A percentile compares a stretch with the other conserved stretches of the same genome.
Conservation (phyloP, 2,888 invertebrate genomes). For the Boloria euphrosyne region DNA sequence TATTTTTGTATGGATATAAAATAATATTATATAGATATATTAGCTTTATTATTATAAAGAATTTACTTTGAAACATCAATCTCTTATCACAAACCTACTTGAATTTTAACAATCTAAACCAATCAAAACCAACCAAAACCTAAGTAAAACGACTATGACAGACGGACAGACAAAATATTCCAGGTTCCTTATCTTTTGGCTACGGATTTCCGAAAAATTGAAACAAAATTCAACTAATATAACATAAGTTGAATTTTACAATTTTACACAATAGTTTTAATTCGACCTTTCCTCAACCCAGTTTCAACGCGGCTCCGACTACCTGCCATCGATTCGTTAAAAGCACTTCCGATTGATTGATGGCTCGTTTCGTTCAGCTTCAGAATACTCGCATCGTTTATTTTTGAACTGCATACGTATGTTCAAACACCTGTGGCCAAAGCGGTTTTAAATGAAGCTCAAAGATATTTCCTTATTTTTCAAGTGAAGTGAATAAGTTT, state of each 20-base stretch:
- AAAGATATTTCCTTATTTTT: conserved; percentile 8
- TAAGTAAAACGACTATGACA: no score
- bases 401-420: conserved; percentile 15
- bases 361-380: conserved; percentile 21
- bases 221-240: background rate
- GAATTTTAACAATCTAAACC: no score
- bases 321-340: conserved; percentile 15
- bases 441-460: conserved; percentile 9
- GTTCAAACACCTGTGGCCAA: conserved; percentile 19
- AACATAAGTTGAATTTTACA: background rate
- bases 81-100: no score
- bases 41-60: no score
- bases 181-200: no score
- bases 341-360: conserved; percentile 37
- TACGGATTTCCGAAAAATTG: background rate
- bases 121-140: no score
- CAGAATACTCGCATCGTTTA: conserved; percentile 17
- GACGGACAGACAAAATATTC: no score
- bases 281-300: background rate
- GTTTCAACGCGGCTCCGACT: background rate
- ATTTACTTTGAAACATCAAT: no score
- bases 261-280: background rate
- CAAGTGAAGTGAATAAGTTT: conserved; percentile 3
- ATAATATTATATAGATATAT: no score
- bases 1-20: no score